These are phyloP conservation scores for Pyrocoelia pectoralis DNA, from an alignment of 2,888 invertebrate genomes.

Conservation along the genomic window DNA sequence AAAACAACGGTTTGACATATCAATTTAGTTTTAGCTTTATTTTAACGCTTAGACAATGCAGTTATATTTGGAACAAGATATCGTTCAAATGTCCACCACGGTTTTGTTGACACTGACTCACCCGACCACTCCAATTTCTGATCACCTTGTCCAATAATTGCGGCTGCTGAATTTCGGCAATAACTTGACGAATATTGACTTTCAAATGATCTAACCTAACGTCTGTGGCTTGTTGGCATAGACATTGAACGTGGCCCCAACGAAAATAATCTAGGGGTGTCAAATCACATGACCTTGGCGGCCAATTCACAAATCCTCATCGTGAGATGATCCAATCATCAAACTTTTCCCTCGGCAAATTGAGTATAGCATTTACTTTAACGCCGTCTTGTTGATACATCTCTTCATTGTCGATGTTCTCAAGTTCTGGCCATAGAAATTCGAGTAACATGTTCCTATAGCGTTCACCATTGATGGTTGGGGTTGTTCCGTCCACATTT, in stretches of 20 bases:
- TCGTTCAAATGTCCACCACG: too few species aligned
- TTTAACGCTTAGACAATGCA: too few species aligned
- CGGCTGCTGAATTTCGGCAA: constrained; percentile 15
- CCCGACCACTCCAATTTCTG: too few species aligned
- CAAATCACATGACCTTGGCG: constrained; percentile 10
- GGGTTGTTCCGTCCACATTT: constrained; percentile 48
- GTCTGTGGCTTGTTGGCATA: constrained; percentile 26
- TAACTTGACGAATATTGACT: constrained; percentile 24
- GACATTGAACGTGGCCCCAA: constrained; percentile 18
- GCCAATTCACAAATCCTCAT: constrained; percentile 19
- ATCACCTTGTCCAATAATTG: too few species aligned
- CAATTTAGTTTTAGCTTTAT: too few species aligned
- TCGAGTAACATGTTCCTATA: constrained; percentile 45
- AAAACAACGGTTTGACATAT: too few species aligned
- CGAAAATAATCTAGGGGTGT: constrained; percentile 22
- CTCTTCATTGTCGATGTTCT: too few species aligned
- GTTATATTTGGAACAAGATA: too few species aligned
- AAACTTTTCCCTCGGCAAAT: constrained; percentile 18
- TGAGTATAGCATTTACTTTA: background rate
- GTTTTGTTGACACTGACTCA: too few species aligned
- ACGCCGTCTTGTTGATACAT: too few species aligned
- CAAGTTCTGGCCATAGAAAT: constrained; percentile 38
- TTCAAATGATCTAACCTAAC: constrained; percentile 26
- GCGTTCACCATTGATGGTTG: constrained; percentile 47
- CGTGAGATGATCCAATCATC: constrained; percentile 20